Base-by-base conservation (phyloP, 2,888 invertebrate species). In the Trachelus iudaicus region DNA sequence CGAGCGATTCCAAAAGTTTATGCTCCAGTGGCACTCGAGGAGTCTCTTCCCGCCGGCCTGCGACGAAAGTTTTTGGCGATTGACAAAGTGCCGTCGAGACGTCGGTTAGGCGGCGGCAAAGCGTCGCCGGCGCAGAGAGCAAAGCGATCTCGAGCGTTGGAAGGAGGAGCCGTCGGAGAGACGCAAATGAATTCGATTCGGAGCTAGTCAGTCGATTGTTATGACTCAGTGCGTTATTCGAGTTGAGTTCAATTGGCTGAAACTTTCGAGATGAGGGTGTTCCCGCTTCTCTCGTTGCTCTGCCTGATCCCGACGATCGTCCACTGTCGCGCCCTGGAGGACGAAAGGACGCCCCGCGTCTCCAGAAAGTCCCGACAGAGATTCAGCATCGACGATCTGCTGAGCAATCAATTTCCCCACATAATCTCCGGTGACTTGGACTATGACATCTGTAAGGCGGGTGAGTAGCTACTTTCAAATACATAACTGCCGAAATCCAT, bases 361-460 rank as follows among this genome's bases (percentile, higher is more conserved):
- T 2, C 56, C 56, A 73, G 35, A 9, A 85, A 80, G 73, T 79
- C 83, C 37, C 85, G 83, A 37, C 85, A 79, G 80, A 93, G 92
- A 87, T 95, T 93, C 89, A 95, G 95, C 77, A 93, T 95, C 88
- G 95, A 96, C 35, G 95, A 96, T 88, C 92, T 97, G 83, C 90
- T 95, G 87, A 93, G 92, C 77, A 93, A 92, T 77, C 92, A 93
- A 83, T 97, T 95, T 87, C 94, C 95, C 73, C 93, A 93, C 81
- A 95, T 94, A 89, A 94, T 95, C 80, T 96, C 96, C 73, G 93
- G 94, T 82, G 97, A 97, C 90, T 92, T 96, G 83, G 96, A 97
- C 90, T 92, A 96, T 93, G 97, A 97, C 92, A 95, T 97, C 78
- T 97, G 97, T 92, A 97, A 97, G 94, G 96, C 97, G 90, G 96